phyloP scores from a whole-genome alignment of 2,113 vertebrate genomes.

The Thamnophis sirtalis region DNA sequence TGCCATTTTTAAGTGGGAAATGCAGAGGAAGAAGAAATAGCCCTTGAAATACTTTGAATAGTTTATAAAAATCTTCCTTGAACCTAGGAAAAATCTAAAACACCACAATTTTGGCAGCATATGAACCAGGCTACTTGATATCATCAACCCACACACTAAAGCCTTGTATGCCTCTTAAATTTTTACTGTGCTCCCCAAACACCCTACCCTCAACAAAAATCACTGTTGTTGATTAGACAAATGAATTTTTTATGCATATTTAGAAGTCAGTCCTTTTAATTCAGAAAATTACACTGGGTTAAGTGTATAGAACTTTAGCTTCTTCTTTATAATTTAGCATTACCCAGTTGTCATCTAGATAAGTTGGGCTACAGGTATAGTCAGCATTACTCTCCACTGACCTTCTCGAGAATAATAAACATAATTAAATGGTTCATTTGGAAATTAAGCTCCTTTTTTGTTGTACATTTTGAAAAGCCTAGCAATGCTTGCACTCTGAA shows the following conservation, averaged over 20 bases:
- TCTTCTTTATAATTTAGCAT: not conserved
- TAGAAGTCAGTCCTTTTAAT: not conserved
- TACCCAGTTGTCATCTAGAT: not conserved
- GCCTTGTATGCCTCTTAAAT: not conserved
- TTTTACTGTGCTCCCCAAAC: not conserved
- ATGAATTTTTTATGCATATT: not conserved
- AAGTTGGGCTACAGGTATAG: not conserved
- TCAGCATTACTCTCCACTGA: not conserved
- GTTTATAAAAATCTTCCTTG: not conserved
- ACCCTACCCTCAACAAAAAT: not conserved
- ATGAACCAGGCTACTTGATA: not conserved
- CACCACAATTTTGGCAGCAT: not conserved
- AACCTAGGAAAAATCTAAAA: not conserved
- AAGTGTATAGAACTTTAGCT: not conserved
- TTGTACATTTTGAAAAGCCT: not conserved
- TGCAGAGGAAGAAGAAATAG: not conserved
- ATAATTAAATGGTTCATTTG: not conserved
- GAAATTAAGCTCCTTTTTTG: not conserved
- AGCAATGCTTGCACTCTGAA: not conserved
- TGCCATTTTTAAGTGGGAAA: not conserved
- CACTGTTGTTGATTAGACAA: not conserved
- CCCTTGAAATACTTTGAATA: not conserved
- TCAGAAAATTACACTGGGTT: not conserved
- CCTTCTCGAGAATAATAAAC: conserved; percentile 3
- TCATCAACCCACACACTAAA: not conserved